phyloP scores from a whole-genome alignment of 2,888 invertebrate species.

The Melanargia galathea region DNA sequence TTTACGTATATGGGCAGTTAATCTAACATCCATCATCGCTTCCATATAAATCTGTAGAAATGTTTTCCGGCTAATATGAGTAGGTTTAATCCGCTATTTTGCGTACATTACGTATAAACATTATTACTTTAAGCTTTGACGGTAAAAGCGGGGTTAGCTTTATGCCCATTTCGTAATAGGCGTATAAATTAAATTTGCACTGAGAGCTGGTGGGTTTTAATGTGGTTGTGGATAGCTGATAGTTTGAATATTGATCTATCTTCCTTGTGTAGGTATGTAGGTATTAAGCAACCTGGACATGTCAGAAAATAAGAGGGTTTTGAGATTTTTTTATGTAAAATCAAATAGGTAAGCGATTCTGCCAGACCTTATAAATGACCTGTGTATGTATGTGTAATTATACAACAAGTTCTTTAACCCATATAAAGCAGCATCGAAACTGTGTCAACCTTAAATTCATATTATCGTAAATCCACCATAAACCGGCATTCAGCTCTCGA shows the following conservation, averaged over 20 bases:
- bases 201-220: background rate
- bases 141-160: constrained; percentile 36
- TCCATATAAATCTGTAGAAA: constrained; percentile 6
- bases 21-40: constrained; percentile 8
- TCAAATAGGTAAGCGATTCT: too few relatives aligned
- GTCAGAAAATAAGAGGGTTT: too few relatives aligned
- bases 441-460: too few relatives aligned
- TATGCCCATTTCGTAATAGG: constrained; percentile 40
- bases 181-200: constrained; percentile 33
- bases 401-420: too few relatives aligned
- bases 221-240: background rate
- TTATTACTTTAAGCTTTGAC: constrained; percentile 26
- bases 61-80: constrained; percentile 18
- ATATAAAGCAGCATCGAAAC: too few relatives aligned
- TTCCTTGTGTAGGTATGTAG: too few relatives aligned
- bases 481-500: too few relatives aligned
- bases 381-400: too few relatives aligned
- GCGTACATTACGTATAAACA: constrained; percentile 19
- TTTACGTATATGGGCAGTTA: background rate
- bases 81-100: constrained; percentile 22
- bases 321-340: too few relatives aligned
- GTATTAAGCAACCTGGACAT: too few relatives aligned
- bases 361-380: too few relatives aligned
- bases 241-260: background rate
- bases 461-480: too few relatives aligned